Base-by-base conservation (phyloP, 2,888 invertebrate genomes). In the Autographa gamma region DNA sequence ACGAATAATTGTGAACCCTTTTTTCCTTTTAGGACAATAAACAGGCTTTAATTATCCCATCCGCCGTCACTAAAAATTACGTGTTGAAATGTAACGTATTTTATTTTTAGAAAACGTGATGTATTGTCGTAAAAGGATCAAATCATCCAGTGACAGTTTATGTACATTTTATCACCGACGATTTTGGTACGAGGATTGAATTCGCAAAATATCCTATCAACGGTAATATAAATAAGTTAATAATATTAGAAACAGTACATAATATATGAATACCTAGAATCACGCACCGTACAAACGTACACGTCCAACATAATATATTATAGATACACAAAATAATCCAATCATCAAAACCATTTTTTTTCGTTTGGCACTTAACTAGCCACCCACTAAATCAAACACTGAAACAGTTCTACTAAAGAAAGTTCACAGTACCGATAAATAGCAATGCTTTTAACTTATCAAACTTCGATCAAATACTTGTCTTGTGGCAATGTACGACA, bases 11-110 rank as follows among this genome's bases (percentile, higher is more conserved):
- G 43, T 66, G 63, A 52, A 64, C 41, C 25, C 13, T 18, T 66
- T 64, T 71, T 73, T 75, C 73, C 66, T 71, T 79, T 81, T 72
- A 68, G 70, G 63, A 69, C 72, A 76, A 74, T 83, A 71, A 73
- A 74, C 73, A 32, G 73, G 76, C 73, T 81, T 76, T 79, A 80
- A 85, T 84, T 82, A 75, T 73, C 71, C 75, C 74, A 80, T 82
- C 81, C 74, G 84, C 65, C 34, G 62, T 69, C 61, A 63, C 54
- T 60, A 43, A 61, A 56, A 68, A 84, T 79, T 69, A 71, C 54
- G 63, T 63, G 52, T 58, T 52, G 59, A 73, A 25, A 63, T 67
- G 48, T 66, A 63, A 1, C n/a, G 13, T n/a, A 25, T 54, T 77
- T 66, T 72, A 77, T 77, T 77, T 77, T 71, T 38, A 63, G 64